Percentiles rank a stretch among this genome's conserved stretches.
Conservation (phyloP, 2,888 invertebrate species). For the Malthinus flaveolus region DNA sequence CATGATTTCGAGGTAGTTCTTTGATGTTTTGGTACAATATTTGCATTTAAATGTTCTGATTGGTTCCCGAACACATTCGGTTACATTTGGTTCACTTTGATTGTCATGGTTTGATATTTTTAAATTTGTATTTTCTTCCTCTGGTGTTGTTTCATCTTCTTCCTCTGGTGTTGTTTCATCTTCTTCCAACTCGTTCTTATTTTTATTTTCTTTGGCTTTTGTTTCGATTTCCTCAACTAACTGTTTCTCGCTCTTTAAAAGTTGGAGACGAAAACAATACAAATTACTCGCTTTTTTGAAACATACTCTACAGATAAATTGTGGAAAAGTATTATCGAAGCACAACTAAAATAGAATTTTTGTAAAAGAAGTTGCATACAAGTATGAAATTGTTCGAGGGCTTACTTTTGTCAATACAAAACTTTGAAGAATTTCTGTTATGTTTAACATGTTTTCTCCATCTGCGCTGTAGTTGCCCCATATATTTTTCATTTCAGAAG, state of each 20-base stretch:
- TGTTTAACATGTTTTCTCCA: slow-evolving; percentile 11
- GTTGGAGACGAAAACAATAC: slow-evolving; percentile 31
- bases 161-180: no score
- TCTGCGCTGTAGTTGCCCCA: slow-evolving; percentile 10
- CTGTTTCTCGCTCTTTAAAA: slow-evolving; percentile 31
- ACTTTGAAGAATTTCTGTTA: slow-evolving; percentile 22
- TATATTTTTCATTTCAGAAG: slow-evolving; percentile 12
- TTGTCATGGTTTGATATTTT: no score
- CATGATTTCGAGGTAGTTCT: slow-evolving; percentile 26
- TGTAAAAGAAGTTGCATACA: neutral
- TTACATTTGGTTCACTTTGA: no score
- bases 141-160: no score
- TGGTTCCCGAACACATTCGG: no score
- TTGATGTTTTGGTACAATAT: slow-evolving; percentile 29
- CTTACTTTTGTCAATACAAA: no score
- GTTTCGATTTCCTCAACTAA: slow-evolving; percentile 2
- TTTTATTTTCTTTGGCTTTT: neutral
- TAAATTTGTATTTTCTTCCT: no score
- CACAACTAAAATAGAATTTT: slow-evolving; percentile 27
- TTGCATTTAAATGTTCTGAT: slow-evolving; percentile 14
- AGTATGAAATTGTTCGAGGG: slow-evolving; percentile 30
- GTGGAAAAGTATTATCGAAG: slow-evolving; percentile 27
- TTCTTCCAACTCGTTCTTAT: no score
- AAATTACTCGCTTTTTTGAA: slow-evolving; percentile 26
- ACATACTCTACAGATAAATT: slow-evolving; percentile 33